Percentiles rank a stretch among this genome's conserved stretches.
Evolutionary conservation across 2,888 invertebrate species (phyloP).

Genomic region (Perdita meconis): DNA sequence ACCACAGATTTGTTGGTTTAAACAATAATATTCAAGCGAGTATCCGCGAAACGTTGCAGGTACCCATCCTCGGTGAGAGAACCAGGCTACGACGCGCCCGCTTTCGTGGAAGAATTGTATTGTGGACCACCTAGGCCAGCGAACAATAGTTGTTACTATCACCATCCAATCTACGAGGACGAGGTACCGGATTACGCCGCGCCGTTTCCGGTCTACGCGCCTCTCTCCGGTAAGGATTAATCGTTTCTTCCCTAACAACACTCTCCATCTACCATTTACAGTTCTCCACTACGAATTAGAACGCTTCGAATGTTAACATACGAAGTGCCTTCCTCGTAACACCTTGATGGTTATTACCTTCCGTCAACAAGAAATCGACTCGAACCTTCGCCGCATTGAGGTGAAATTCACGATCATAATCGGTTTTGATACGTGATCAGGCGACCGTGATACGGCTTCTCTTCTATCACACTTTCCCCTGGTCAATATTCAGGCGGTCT

Average conservation of each 20-base stretch:
- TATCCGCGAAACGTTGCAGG: conserved; percentile 29
- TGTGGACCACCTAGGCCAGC: conserved; percentile 73
- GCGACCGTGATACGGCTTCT: conserved; percentile 28
- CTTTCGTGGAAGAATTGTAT: conserved; percentile 80
- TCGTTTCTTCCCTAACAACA: conserved; percentile 20
- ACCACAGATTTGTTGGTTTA: no score
- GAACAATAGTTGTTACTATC: conserved; percentile 75
- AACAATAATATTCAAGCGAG: conserved; percentile 2
- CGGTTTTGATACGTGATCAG: conserved; percentile 17
- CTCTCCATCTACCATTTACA: neutral
- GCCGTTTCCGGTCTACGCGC: conserved; percentile 77
- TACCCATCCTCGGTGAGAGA: conserved; percentile 74
- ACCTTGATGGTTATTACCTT: neutral
- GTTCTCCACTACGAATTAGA: neutral
- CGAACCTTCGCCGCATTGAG: neutral
- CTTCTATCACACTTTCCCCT: conserved; percentile 42
- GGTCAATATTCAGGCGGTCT: conserved; percentile 28
- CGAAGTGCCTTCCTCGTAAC: no score
- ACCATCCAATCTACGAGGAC: conserved; percentile 80
- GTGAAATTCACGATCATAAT: conserved; percentile 4
- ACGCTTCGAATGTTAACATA: neutral
- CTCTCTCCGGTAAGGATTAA: conserved; percentile 77
- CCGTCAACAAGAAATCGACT: neutral
- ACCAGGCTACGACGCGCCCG: conserved; percentile 79
- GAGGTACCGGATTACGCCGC: conserved; percentile 76